These are phyloP conservation scores for Drosophila heteroneura DNA, from an alignment of 2,888 invertebrate species.

Conservation along the genomic window DNA sequence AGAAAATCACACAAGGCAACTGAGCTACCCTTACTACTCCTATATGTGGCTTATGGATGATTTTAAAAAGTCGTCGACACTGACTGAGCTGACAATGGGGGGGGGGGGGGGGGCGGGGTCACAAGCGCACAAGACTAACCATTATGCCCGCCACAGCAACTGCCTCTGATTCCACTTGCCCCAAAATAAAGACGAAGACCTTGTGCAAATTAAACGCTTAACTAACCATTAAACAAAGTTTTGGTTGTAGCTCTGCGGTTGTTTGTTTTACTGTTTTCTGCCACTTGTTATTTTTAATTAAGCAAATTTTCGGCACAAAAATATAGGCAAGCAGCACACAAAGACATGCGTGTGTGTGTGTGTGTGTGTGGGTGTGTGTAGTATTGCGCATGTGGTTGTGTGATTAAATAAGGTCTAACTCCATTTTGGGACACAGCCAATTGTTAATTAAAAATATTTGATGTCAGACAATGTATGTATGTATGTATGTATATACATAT, in stretches of 20 bases:
- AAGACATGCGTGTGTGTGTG: conserved; percentile 15
- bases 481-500: background rate
- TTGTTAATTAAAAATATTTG: conserved; percentile 72
- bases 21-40: background rate
- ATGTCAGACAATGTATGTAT: conserved; percentile 24
- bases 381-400: conserved; percentile 12
- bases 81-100: conserved; percentile 20
- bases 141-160: background rate
- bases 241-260: conserved; percentile 74
- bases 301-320: conserved; percentile 74
- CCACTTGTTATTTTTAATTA: conserved; percentile 76
- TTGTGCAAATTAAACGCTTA: conserved; percentile 76
- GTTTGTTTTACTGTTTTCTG: conserved; percentile 43
- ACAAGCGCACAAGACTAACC: background rate
- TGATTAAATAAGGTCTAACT: conserved; percentile 47
- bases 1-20: background rate
- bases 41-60: conserved; percentile 53
- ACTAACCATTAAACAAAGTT: conserved; percentile 78
- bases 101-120: background rate
- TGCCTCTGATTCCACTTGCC: background rate
- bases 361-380: background rate
- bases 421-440: conserved; percentile 45
- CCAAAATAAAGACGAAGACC: conserved; percentile 21
- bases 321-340: conserved; percentile 59
- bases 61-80: conserved; percentile 63